phyloP scores from a whole-genome alignment of 1,140 invertebrate species.

The Samia ricini region DNA sequence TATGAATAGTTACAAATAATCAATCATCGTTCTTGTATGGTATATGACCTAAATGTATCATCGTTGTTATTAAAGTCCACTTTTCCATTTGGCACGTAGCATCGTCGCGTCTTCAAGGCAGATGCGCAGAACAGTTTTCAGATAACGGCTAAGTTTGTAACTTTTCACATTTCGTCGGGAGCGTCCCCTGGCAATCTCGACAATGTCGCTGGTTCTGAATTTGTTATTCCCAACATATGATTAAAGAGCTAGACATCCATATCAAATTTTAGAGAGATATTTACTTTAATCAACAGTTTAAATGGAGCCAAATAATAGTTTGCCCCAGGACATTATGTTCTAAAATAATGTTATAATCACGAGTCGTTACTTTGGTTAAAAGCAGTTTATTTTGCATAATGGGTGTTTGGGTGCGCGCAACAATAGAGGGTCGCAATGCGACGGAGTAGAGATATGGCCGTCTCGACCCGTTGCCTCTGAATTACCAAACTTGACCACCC shows the following conservation, averaged over 20 bases:
- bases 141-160: constrained; percentile 44
- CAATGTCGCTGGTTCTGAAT: constrained; percentile 37
- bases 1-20: background rate
- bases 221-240: constrained; percentile 26
- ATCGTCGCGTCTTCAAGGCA: constrained; percentile 35
- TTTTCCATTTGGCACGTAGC: constrained; percentile 44
- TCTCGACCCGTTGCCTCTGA: constrained; percentile 47
- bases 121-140: constrained; percentile 38
- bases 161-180: constrained; percentile 47
- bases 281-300: background rate
- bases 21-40: background rate
- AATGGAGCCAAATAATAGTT: constrained; percentile 18
- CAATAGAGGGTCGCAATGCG: constrained; percentile 45
- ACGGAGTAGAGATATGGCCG: constrained; percentile 38
- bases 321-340: constrained; percentile 28
- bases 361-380: constrained; percentile 49
- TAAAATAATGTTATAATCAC: constrained; percentile 50
- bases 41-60: background rate
- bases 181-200: constrained; percentile 31
- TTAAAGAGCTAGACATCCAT: constrained; percentile 25
- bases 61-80: constrained; percentile 30
- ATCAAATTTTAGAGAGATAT: background rate
- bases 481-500: constrained; percentile 56
- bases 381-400: constrained; percentile 62
- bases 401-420: constrained; percentile 42